A percentile compares a stretch with the other conserved stretches of the same genome.
Conservation (phyloP, 2,113 vertebrate species). For the Noturus placidus region DNA sequence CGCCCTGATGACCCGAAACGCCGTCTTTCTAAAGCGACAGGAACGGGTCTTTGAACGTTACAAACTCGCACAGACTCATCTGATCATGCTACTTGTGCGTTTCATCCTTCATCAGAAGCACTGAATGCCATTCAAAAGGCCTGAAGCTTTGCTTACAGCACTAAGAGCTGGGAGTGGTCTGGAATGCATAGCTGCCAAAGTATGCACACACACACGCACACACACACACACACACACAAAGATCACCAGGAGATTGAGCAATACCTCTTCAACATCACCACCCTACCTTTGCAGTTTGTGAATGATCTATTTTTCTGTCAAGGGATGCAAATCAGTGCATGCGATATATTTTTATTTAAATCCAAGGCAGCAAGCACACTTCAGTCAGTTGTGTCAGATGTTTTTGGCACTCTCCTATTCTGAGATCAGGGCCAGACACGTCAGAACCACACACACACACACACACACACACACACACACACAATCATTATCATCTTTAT, state of each 20-base stretch:
- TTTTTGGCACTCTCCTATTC: conserved; percentile 42
- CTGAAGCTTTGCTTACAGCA: conserved; percentile 29
- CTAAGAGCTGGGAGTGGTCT: conserved; percentile 47
- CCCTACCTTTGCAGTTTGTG: not conserved
- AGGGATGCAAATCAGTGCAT: not conserved
- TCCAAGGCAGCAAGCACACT: not conserved
- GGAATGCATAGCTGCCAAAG: conserved; percentile 46
- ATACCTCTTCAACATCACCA: conserved; percentile 35
- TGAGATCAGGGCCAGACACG: conserved; percentile 38
- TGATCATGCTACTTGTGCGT: not conserved
- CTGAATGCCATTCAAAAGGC: conserved; percentile 20
- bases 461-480: conserved; percentile 35
- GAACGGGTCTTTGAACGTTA: not conserved
- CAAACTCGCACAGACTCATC: conserved; percentile 1
- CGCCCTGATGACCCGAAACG: not conserved
- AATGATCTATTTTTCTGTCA: not conserved
- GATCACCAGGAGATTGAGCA: conserved; percentile 21
- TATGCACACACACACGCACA: conserved; percentile 12
- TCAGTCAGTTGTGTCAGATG: conserved; percentile 25
- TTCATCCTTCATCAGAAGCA: conserved; percentile 10
- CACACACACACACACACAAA: conserved; percentile 8
- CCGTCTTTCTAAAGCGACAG: not conserved
- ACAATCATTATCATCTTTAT: not conserved
- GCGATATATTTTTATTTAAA: not conserved
- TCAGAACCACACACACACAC: conserved; percentile 43